phyloP scores from a whole-genome alignment of 2,797 vertebrate species.

The Columba guinea region DNA sequence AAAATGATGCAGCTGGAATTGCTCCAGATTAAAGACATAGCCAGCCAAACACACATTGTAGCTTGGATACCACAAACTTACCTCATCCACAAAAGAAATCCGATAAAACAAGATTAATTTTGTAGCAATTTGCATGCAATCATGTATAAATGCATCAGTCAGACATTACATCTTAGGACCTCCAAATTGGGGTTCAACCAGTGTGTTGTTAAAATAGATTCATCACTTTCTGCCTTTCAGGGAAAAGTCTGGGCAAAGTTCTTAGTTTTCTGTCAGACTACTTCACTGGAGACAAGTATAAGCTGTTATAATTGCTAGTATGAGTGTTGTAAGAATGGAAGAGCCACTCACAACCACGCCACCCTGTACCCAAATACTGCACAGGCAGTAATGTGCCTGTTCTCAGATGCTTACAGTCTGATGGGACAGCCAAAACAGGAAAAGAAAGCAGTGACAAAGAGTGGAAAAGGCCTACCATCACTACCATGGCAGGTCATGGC shows the following conservation, averaged over 20 bases:
- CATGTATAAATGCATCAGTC: slow-evolving; percentile 20
- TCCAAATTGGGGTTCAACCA: neutral
- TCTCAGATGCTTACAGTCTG: neutral
- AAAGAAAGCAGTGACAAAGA: neutral
- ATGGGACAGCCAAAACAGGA: neutral
- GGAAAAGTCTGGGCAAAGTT: neutral
- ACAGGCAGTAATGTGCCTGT: neutral
- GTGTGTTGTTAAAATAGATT: neutral
- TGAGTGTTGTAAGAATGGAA: neutral
- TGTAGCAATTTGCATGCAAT: slow-evolving; percentile 47
- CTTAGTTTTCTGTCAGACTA: neutral
- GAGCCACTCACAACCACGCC: too few relatives aligned
- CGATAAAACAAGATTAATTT: slow-evolving; percentile 7
- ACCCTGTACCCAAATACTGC: neutral
- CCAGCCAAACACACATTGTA: neutral
- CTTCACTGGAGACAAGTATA: neutral
- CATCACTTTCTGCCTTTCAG: neutral
- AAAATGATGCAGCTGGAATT: neutral
- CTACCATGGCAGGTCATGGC: neutral
- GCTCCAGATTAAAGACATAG: slow-evolving; percentile 15
- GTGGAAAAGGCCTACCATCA: neutral
- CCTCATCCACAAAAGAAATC: slow-evolving; percentile 53
- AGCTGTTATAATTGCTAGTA: neutral
- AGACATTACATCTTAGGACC: slow-evolving; percentile 17
- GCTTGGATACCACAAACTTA: slow-evolving; percentile 39